phyloP scores from a whole-genome alignment of 1,140 invertebrate species.

The Mylabris phalerata region DNA sequence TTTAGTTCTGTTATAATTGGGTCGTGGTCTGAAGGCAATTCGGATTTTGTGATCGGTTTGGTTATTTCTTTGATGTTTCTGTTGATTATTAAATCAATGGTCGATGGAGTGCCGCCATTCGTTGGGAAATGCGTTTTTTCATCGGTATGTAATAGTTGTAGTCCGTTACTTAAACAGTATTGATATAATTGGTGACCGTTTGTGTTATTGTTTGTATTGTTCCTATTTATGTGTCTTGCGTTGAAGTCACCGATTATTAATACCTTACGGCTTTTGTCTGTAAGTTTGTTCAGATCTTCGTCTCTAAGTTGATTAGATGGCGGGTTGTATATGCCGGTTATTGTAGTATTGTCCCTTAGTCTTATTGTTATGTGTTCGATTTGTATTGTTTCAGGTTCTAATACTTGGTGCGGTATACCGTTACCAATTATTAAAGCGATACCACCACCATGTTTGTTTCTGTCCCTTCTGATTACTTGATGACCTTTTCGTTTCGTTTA shows the following conservation, averaged over 20 bases:
- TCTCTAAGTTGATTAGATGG: not conserved
- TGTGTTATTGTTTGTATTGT: no score
- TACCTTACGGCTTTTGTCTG: no score
- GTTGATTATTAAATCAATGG: not conserved
- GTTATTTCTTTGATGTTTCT: not conserved
- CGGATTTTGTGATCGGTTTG: not conserved
- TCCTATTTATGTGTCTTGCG: no score
- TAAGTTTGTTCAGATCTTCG: not conserved
- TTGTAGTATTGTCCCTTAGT: not conserved
- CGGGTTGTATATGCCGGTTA: not conserved
- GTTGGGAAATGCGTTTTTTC: no score
- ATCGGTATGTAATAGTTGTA: no score
- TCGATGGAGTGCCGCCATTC: not conserved
- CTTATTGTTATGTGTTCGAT: not conserved
- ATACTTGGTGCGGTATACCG: not conserved
- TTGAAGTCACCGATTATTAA: no score
- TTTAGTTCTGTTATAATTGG: not conserved
- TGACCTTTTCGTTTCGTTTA: not conserved
- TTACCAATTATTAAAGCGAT: not conserved
- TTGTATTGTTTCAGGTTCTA: not conserved
- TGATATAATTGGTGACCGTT: no score
- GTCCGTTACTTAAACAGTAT: no score
- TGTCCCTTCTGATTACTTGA: not conserved
- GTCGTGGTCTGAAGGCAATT: not conserved
- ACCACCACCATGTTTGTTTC: not conserved